phyloP scores from a whole-genome alignment of 2,797 vertebrate genomes.

The Botia almorhae region DNA sequence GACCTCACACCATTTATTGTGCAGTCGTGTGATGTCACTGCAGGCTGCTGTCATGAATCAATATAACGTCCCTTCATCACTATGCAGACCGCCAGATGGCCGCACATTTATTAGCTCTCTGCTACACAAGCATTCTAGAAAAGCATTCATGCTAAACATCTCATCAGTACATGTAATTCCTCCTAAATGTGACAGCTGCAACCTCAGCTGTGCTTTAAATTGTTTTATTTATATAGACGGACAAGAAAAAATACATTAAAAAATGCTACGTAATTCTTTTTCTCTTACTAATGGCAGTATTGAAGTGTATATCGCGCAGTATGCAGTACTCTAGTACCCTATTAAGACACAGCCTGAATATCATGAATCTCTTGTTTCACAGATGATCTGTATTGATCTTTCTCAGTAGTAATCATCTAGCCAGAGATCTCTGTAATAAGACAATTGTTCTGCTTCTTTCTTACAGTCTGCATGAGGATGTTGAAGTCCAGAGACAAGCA shows the following conservation, averaged over 20 bases:
- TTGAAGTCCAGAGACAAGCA: background rate
- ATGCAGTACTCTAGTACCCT: background rate
- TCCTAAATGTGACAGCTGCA: no score
- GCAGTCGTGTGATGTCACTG: no score
- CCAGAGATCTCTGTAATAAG: conserved; percentile 1
- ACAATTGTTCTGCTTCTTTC: background rate
- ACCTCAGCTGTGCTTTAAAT: no score
- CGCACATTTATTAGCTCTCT: background rate
- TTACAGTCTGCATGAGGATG: background rate
- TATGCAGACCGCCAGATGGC: background rate
- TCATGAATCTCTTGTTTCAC: conserved; percentile 13
- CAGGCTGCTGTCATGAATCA: background rate
- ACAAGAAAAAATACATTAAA: no score
- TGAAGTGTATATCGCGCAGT: background rate
- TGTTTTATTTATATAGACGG: no score
- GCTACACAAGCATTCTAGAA: background rate
- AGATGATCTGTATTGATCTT: background rate
- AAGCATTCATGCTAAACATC: no score
- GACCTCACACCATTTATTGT: background rate
- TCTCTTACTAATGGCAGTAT: no score
- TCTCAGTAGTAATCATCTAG: conserved; percentile 15
- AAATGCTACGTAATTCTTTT: background rate
- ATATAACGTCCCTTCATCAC: background rate
- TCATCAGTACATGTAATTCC: no score
- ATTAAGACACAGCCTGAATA: background rate